Conservation (phyloP, 2,888 invertebrate genomes). For the Ellobium chinense region DNA sequence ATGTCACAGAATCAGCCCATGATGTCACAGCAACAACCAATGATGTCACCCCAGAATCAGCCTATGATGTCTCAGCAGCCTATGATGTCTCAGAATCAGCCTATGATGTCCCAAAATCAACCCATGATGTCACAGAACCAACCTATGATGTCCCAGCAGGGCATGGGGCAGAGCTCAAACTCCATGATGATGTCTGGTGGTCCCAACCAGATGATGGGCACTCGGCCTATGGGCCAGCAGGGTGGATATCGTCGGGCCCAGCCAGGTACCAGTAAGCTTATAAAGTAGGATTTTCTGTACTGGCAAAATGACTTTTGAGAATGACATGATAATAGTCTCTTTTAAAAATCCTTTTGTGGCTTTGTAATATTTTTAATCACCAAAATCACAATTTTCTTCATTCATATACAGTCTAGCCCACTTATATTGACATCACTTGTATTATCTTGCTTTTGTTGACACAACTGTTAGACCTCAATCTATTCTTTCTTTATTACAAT, state of each 20-base stretch:
- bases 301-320: too few species aligned
- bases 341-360: too few species aligned
- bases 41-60: conserved; percentile 56
- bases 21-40: conserved; percentile 51
- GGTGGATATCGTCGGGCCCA: conserved; percentile 57
- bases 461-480: too few species aligned
- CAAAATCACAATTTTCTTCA: too few species aligned
- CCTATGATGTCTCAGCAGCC: conserved; percentile 55
- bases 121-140: conserved; percentile 63
- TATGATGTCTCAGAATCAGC: conserved; percentile 56
- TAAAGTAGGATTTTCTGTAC: too few species aligned
- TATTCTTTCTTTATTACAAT: too few species aligned
- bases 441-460: too few species aligned
- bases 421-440: background rate
- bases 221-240: conserved; percentile 53
- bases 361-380: too few species aligned
- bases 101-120: conserved; percentile 62
- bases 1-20: conserved; percentile 57
- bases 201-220: conserved; percentile 54
- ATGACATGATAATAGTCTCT: too few species aligned
- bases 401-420: background rate
- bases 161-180: conserved; percentile 48
- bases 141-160: conserved; percentile 60
- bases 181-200: conserved; percentile 45
- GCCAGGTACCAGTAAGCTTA: conserved; percentile 56